A percentile compares a stretch with the other conserved stretches of the same genome.
Evolutionary conservation across 2,888 invertebrate genomes (phyloP).

Genomic region (Omphaloscelis lunosa): DNA sequence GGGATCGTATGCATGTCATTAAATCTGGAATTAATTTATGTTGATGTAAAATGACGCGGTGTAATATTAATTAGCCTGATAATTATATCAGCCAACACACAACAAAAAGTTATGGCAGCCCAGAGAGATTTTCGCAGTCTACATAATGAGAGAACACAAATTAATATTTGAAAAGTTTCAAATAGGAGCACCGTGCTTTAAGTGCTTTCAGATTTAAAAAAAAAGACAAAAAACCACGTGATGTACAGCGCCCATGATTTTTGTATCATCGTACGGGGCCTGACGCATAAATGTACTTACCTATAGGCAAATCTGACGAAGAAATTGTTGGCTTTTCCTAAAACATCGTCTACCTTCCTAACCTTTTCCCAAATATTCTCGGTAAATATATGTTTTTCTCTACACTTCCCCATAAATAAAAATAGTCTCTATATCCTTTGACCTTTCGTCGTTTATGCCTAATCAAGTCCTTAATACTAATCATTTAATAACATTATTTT

Average conservation of each 20-base stretch:
- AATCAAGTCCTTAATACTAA: too few relatives aligned
- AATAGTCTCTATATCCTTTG: too few relatives aligned
- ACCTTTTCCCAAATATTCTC: too few relatives aligned
- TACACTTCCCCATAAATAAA: too few relatives aligned
- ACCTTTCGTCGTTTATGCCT: too few relatives aligned
- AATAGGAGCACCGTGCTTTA: not conserved
- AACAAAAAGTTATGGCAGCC: too few relatives aligned
- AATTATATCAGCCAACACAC: not conserved
- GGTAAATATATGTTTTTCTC: too few relatives aligned
- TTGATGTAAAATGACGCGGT: not conserved
- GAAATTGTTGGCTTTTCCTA: too few relatives aligned
- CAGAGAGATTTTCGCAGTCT: not conserved
- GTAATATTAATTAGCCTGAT: not conserved
- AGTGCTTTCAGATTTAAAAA: not conserved
- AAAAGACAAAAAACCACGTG: not conserved
- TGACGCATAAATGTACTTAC: too few relatives aligned
- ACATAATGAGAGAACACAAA: not conserved
- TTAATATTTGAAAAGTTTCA: not conserved
- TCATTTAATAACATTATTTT: too few relatives aligned
- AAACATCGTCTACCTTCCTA: too few relatives aligned
- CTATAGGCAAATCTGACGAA: too few relatives aligned
- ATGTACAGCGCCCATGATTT: not conserved
- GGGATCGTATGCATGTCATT: constrained; percentile 19
- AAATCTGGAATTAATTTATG: not conserved
- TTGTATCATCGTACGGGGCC: not conserved